A percentile compares a stretch with the other conserved stretches of the same genome.
phyloP scores from a whole-genome alignment of 1,140 invertebrate genomes.

The Drosophila bifasciata region DNA sequence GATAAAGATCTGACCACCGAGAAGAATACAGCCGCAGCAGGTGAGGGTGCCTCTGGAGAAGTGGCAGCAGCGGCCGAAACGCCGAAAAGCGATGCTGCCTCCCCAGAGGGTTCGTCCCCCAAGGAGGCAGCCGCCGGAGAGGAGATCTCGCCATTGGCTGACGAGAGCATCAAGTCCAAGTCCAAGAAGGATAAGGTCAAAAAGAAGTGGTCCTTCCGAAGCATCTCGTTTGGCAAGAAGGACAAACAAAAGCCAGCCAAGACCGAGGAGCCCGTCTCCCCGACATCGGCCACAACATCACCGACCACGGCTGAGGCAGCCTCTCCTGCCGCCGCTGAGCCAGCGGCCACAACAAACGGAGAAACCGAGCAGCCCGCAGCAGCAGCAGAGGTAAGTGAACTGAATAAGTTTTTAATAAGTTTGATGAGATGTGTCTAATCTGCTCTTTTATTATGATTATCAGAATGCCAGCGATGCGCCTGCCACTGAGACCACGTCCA shows the following conservation, averaged over 20 bases:
- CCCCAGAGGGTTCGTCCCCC: constrained; percentile 44
- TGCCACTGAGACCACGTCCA: constrained; percentile 39
- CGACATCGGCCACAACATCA: constrained; percentile 50
- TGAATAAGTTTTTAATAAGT: background rate
- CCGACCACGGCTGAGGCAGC: constrained; percentile 45
- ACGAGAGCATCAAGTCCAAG: constrained; percentile 88
- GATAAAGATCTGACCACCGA: constrained; percentile 88
- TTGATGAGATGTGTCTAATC: background rate
- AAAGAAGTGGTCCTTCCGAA: constrained; percentile 94
- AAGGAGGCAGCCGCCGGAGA: constrained; percentile 85
- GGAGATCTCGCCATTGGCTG: constrained; percentile 85
- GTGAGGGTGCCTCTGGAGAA: constrained; percentile 72
- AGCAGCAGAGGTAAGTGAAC: constrained; percentile 45
- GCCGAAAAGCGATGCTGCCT: constrained; percentile 71
- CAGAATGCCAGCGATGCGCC: constrained; percentile 29
- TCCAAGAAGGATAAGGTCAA: constrained; percentile 93
- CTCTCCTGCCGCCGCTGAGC: constrained; percentile 38
- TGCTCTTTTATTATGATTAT: background rate
- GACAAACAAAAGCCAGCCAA: constrained; percentile 92
- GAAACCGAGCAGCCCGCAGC: constrained; percentile 56
- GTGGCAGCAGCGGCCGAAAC: constrained; percentile 82
- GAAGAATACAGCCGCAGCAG: constrained; percentile 84
- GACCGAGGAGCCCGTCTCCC: constrained; percentile 84
- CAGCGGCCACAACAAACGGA: constrained; percentile 61
- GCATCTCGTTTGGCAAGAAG: constrained; percentile 92